phyloP scores from a whole-genome alignment of 2,888 invertebrate species.

The Platycnemis pennipes region DNA sequence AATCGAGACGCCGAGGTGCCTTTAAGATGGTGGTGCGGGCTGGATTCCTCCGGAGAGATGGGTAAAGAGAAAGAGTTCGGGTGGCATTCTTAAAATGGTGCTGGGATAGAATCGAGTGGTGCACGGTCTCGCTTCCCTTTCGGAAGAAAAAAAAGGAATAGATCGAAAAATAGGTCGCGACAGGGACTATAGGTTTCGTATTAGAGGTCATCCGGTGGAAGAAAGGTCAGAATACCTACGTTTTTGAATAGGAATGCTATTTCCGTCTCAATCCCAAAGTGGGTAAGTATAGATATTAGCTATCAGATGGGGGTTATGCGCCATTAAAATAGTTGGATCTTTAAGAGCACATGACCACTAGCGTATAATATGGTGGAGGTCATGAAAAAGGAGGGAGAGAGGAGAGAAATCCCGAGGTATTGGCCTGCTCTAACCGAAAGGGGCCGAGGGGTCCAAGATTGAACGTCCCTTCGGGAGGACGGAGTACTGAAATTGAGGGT shows the following conservation, averaged over 20 bases:
- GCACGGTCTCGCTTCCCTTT: background rate
- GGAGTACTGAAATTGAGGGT: too few relatives aligned
- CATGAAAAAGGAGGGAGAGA: too few relatives aligned
- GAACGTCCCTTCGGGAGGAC: too few relatives aligned
- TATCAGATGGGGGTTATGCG: too few relatives aligned
- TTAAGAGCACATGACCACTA: too few relatives aligned
- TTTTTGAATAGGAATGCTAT: background rate
- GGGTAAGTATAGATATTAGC: background rate
- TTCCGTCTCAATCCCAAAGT: background rate
- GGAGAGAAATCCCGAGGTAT: too few relatives aligned
- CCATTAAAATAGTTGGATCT: too few relatives aligned
- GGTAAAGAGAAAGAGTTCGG: background rate
- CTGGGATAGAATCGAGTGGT: background rate
- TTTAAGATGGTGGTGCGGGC: slow-evolving; percentile 1
- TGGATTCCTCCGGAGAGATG: slow-evolving; percentile 15
- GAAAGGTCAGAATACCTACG: background rate
- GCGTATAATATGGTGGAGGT: too few relatives aligned
- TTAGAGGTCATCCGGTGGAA: background rate
- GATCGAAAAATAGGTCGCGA: background rate
- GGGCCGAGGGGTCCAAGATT: too few relatives aligned
- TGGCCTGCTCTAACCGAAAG: too few relatives aligned
- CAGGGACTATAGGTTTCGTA: too few relatives aligned
- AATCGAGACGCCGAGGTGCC: background rate
- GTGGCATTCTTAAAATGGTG: background rate
- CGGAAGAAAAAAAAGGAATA: background rate